These are phyloP conservation scores for Prosopocoilus inquinatus DNA, from an alignment of 2,888 invertebrate species.

Conservation along the genomic window DNA sequence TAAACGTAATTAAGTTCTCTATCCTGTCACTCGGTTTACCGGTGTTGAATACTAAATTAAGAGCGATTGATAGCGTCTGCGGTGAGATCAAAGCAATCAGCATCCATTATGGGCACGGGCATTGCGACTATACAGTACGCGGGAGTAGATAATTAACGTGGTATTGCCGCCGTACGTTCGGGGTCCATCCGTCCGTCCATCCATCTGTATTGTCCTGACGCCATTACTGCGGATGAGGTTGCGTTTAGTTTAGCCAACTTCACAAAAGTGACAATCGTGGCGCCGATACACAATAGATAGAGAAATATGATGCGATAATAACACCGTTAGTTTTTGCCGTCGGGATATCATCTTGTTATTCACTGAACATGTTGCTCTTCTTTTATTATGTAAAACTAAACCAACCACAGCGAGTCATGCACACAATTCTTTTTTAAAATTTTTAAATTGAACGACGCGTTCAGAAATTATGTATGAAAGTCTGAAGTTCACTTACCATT, in stretches of 20 bases:
- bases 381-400: too few species aligned
- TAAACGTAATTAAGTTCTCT: constrained; percentile 36
- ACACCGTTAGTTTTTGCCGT: too few species aligned
- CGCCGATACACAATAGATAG: constrained; percentile 11
- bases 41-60: constrained; percentile 42
- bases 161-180: constrained; percentile 14
- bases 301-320: not conserved
- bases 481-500: constrained; percentile 69
- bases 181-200: constrained; percentile 7
- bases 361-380: too few species aligned
- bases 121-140: constrained; percentile 17
- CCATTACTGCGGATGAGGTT: constrained; percentile 37
- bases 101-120: constrained; percentile 36
- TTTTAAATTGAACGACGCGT: too few species aligned
- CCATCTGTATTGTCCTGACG: constrained; percentile 18
- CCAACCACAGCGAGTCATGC: too few species aligned
- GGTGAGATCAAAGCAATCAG: constrained; percentile 46
- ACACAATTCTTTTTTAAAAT: too few species aligned
- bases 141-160: constrained; percentile 33
- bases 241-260: constrained; percentile 28
- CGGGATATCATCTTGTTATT: too few species aligned
- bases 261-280: constrained; percentile 9
- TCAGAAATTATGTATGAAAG: too few species aligned
- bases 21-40: constrained; percentile 28
- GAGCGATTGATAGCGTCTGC: constrained; percentile 41